Evolutionary conservation across 1,140 invertebrate genomes (phyloP).

Genomic region (Brachionus asplanchnoidis): DNA sequence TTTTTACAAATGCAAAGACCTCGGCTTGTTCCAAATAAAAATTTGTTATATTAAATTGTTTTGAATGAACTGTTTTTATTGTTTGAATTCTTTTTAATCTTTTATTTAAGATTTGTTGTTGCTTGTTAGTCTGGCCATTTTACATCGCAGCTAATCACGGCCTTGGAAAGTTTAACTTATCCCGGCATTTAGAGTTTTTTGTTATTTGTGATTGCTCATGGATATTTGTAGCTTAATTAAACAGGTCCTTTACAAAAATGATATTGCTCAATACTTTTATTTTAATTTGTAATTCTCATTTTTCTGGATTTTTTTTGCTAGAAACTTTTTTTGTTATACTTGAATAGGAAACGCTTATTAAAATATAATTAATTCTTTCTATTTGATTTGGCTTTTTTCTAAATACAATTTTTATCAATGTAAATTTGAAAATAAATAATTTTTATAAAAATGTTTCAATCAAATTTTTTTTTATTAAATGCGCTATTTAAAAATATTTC

Average conservation of each 20-base stretch:
- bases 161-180: not conserved
- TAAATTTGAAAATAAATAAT: constrained; percentile 36
- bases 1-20: not conserved
- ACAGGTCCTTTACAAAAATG: not conserved
- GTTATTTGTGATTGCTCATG: not conserved
- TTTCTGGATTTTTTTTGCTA: not conserved
- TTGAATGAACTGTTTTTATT: constrained; percentile 4
- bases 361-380: not conserved
- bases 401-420: not conserved
- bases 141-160: not conserved
- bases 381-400: constrained; percentile 15
- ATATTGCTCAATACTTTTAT: not conserved
- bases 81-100: not conserved
- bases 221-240: not conserved
- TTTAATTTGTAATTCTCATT: not conserved
- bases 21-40: not conserved
- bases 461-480: not conserved
- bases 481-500: not conserved
- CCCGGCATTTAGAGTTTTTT: not conserved
- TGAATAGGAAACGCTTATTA: not conserved
- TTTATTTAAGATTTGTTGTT: constrained; percentile 1
- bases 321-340: not conserved
- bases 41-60: not conserved
- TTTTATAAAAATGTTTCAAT: not conserved
- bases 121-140: not conserved